phyloP scores from a whole-genome alignment of 2,113 vertebrate genomes.

The Holacanthus passer region DNA sequence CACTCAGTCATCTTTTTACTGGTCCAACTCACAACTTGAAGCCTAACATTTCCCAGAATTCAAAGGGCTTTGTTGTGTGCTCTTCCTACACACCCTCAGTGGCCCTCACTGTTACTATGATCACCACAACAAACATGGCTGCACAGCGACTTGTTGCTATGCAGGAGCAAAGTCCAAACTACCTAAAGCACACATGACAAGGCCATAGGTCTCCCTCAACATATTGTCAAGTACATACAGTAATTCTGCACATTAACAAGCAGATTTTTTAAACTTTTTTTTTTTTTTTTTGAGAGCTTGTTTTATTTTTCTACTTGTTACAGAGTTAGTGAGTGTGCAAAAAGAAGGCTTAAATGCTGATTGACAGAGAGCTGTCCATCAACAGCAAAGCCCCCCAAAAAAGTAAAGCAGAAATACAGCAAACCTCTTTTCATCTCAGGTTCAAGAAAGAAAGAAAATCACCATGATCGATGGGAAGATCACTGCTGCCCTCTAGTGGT shows the following conservation, averaged over 20 bases:
- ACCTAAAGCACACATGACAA: slow-evolving; percentile 29
- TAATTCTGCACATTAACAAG: not conserved
- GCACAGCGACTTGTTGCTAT: slow-evolving; percentile 42
- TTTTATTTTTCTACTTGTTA: not conserved
- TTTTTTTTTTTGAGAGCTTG: not conserved
- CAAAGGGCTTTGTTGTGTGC: slow-evolving; percentile 18
- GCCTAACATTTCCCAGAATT: slow-evolving; percentile 30
- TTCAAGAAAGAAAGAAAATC: not conserved
- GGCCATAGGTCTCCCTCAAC: not conserved
- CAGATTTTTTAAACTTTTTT: not conserved
- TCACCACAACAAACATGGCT: slow-evolving; percentile 64
- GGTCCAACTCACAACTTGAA: not conserved
- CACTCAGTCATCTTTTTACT: slow-evolving; percentile 16
- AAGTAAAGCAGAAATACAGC: not conserved
- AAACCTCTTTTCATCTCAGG: not conserved
- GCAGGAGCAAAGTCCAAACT: slow-evolving; percentile 25
- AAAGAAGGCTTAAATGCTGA: not conserved
- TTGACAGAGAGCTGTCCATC: not conserved
- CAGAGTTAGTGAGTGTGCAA: not conserved
- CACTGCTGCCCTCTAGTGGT: slow-evolving; percentile 74
- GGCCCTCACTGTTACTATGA: slow-evolving; percentile 40
- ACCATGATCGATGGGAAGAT: not conserved
- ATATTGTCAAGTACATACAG: slow-evolving; percentile 2
- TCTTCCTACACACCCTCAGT: not conserved
- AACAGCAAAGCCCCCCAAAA: not conserved